phyloP scores from a whole-genome alignment of 2,113 vertebrate genomes.

The Zapus hudsonius region DNA sequence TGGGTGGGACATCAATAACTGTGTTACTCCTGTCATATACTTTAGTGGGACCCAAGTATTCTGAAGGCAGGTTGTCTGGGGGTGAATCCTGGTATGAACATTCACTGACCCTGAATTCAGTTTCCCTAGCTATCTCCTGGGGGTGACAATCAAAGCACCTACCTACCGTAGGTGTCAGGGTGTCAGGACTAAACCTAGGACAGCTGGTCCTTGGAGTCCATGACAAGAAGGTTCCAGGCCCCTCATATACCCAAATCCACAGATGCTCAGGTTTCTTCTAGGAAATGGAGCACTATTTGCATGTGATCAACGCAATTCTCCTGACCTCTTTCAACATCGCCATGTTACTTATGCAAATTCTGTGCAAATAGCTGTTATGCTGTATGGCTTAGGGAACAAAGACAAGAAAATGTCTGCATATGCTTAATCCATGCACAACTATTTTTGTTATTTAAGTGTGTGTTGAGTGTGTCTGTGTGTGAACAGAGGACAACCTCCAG shows the following conservation, averaged over 20 bases:
- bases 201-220: not conserved
- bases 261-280: not conserved
- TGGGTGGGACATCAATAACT: not conserved
- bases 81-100: not conserved
- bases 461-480: no score
- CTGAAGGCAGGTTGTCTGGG: not conserved
- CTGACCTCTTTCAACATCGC: not conserved
- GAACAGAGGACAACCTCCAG: not conserved
- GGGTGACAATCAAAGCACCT: not conserved
- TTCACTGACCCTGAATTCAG: not conserved
- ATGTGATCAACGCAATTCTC: not conserved
- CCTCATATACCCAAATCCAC: not conserved
- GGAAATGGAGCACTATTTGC: not conserved
- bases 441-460: not conserved
- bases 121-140: not conserved
- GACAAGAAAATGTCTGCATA: not conserved
- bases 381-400: not conserved
- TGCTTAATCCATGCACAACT: no score
- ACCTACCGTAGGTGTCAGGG: no score
- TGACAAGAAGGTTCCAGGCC: not conserved
- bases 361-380: fast-evolving
- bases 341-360: not conserved
- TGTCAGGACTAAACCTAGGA: fast-evolving
- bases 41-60: not conserved
- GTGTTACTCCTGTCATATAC: not conserved